phyloP scores from a whole-genome alignment of 2,797 vertebrate species.

The Erpetoichthys calabaricus region DNA sequence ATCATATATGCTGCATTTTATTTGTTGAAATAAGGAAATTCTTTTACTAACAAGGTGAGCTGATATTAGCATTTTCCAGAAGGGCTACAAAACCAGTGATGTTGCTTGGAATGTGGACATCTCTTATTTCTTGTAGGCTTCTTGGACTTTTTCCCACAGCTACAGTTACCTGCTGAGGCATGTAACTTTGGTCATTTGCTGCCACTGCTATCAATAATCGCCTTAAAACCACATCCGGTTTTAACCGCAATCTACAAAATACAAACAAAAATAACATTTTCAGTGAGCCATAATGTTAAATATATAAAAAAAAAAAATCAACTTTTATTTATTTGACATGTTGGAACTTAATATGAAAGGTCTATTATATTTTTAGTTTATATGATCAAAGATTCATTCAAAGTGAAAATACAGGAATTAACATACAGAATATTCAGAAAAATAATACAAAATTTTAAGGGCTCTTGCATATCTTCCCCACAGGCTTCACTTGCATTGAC shows the following conservation, averaged over 20 bases:
- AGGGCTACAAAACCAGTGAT: constrained; percentile 88
- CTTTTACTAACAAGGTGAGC: constrained; percentile 78
- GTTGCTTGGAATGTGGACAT: constrained; percentile 91
- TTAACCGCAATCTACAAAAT: constrained; percentile 76
- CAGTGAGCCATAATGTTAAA: neutral
- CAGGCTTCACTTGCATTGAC: neutral
- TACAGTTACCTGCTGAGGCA: constrained; percentile 91
- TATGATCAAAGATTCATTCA: too few relatives aligned
- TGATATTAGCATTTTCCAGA: constrained; percentile 90
- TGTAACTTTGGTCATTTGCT: constrained; percentile 91
- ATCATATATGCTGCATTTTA: neutral
- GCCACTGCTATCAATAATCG: constrained; percentile 85
- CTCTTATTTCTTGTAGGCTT: constrained; percentile 81
- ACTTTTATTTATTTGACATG: too few relatives aligned
- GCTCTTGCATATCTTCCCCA: neutral
- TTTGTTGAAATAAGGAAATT: constrained; percentile 2
- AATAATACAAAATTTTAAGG: neutral
- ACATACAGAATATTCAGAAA: neutral
- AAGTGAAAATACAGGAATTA: neutral
- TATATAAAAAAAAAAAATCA: too few relatives aligned
- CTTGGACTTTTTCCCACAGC: constrained; percentile 76
- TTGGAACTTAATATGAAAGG: too few relatives aligned
- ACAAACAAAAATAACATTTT: neutral
- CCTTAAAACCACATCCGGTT: constrained; percentile 79
- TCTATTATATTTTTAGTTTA: too few relatives aligned